Evolutionary conservation across 2,888 invertebrate genomes (phyloP).

Genomic region (Scotopteryx bipunctaria): DNA sequence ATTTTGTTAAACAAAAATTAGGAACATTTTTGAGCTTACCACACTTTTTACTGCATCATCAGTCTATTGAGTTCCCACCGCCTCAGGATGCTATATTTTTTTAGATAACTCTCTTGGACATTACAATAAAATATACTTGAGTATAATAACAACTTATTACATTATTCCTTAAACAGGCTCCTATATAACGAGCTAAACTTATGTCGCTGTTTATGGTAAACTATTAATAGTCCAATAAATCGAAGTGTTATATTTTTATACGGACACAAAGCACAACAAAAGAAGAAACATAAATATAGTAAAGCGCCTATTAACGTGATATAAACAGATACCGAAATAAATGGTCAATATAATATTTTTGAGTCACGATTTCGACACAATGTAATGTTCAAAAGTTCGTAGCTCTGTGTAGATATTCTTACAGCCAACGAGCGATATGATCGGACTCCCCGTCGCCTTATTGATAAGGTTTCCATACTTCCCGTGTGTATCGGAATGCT

Average conservation of each 20-base stretch:
- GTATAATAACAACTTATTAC: slow-evolving; percentile 9
- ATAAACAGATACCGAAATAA: slow-evolving; percentile 48
- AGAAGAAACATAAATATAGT: slow-evolving; percentile 42
- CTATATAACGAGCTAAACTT: slow-evolving; percentile 20
- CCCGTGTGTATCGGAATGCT: slow-evolving; percentile 77
- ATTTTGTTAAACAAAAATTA: background rate
- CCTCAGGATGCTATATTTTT: slow-evolving; percentile 9
- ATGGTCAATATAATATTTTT: slow-evolving; percentile 53
- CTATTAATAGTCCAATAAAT: slow-evolving; percentile 31
- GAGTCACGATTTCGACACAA: slow-evolving; percentile 65
- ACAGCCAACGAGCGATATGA: slow-evolving; percentile 68
- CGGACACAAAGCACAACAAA: slow-evolving; percentile 26
- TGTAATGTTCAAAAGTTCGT: slow-evolving; percentile 63
- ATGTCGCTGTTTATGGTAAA: slow-evolving; percentile 25
- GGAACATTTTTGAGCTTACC: background rate
- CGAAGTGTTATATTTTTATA: slow-evolving; percentile 30
- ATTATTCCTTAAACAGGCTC: slow-evolving; percentile 10
- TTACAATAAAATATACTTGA: slow-evolving; percentile 5
- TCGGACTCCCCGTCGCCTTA: slow-evolving; percentile 80
- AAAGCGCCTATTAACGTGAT: slow-evolving; percentile 39
- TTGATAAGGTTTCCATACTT: slow-evolving; percentile 81
- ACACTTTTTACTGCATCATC: background rate
- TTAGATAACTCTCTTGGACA: slow-evolving; percentile 5
- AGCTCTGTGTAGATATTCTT: slow-evolving; percentile 66
- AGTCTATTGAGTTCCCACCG: background rate